Evolutionary conservation across 2,888 invertebrate species (phyloP), one percentile per base, ranked within the genome.

Genomic region (Atrina japonica): DNA sequence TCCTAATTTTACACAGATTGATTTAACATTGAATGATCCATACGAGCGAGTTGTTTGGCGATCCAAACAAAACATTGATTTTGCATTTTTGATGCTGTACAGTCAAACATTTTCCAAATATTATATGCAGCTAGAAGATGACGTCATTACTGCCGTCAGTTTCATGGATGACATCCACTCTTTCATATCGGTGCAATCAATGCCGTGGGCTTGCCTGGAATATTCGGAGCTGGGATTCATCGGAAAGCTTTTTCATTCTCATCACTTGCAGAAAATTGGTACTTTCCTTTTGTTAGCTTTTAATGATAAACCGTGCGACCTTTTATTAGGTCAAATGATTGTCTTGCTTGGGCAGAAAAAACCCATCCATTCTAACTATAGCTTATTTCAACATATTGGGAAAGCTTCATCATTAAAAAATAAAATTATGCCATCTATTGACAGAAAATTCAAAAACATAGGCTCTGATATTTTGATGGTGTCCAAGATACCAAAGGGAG

Each of bases 261-360:
- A 16, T 1, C 79, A 83, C 60, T 49, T 83, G 43, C 30, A 55
- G n/a, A 69, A 73, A 64, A 70, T 83, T 16, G 77, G 79, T 73
- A 43, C 87, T 77, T 67, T 89, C 86, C 16, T 91, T 86, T 6
- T 85, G 88, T 59, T 70, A 0, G 74, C 77, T 53, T 83, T 66
- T 69, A 70, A 80, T 55, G 65, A 69, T 5, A 59, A 59, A 18
- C 85, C 85, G 7, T 77, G 80, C 23, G 84, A 84, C 60, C 65
- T 81, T n/a, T 63, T 83, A 3, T 40, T 83, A 14, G 67, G 74
- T 1, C 59, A 71, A 23, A 71, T 81, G 43, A 56, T 72, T 14
- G 18, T 29, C 7, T 41, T 75, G 3, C 59, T 70, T 60, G 59
- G 70, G 3, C 83, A 84, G 68, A 53, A 25, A 7, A 63, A 56